Evolutionary conservation across 2,797 vertebrate genomes (phyloP), one percentile per base, ranked within the genome.

Genomic region (Macrochelys suwanniensis): DNA sequence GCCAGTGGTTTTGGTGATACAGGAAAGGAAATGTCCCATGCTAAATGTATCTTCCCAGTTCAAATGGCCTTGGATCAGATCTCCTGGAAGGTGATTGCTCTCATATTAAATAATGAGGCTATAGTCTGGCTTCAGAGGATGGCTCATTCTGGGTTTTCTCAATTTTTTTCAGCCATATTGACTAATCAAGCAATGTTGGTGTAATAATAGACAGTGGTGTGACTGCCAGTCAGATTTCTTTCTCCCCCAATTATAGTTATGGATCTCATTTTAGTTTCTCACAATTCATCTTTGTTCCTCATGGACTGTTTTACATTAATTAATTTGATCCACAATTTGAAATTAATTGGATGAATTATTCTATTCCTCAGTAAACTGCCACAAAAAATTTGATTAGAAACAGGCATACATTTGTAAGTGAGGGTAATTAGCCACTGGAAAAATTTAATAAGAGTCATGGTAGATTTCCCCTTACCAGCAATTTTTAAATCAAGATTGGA

Each of bases 211-310:
- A 80, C 85, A 45, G 61, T 68, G 86, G 80, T 59, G 49, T 84
- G 82, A 61, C 19, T 84, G 71, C 28, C 74, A 84, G 74, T 28
- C 90, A 84, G 45, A 74, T 89, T 88, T 47, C 26, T 3, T 2
- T 26, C 8, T 21, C 50, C 25, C 83, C 26, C 80, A 90, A 15
- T 33, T 92, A 2, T n/a, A 86, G 87, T 94, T 92, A 74, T 5
- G 26, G 4, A 11, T 92, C 47, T 90, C 79, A 82, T 23, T 78
- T 96, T 56, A 82, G 42, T 68, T 87, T 56, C 79, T 91, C 85
- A 86, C 74, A 91, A 87, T n/a, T 90, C 61, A 84, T 90, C 68
- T 92, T 90, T 59, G 33, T 71, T 71, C 65, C 65, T 71, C 65
- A 42, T 37, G 19, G n/a, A 71, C 9, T 42, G 19, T 42, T 71